These are phyloP conservation scores for Periophthalmus modestus DNA, from an alignment of 2,113 vertebrate species.

Conservation along the genomic window DNA sequence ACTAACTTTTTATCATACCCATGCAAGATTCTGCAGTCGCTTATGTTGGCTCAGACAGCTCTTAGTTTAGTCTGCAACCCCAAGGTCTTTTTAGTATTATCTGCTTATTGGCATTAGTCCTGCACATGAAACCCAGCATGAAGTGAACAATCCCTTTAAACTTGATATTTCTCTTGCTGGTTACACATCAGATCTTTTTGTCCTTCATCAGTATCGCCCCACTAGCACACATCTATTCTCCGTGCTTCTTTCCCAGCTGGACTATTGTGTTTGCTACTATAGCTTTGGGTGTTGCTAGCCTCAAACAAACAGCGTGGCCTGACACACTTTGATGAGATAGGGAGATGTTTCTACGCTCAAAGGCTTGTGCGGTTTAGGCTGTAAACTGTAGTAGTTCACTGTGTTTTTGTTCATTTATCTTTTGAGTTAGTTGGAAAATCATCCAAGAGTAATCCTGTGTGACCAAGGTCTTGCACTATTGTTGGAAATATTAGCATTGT, in stretches of 20 bases:
- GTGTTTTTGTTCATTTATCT: not conserved
- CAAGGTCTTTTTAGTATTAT: not conserved
- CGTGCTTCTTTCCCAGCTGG: slow-evolving; percentile 14
- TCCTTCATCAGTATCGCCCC: not conserved
- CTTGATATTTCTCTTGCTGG: not conserved
- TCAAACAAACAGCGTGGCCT: slow-evolving; percentile 20
- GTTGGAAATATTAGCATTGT: not conserved
- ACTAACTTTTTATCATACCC: not conserved
- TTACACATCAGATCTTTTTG: not conserved
- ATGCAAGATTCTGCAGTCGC: no score
- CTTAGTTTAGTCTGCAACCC: slow-evolving; percentile 5
- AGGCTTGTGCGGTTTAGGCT: slow-evolving; percentile 2
- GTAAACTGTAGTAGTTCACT: not conserved
- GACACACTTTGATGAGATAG: slow-evolving; percentile 15
- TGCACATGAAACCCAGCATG: not conserved
- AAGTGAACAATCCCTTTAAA: not conserved
- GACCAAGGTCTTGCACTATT: not conserved
- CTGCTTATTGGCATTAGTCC: slow-evolving; percentile 1
- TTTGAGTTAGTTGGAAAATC: not conserved
- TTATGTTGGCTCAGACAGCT: slow-evolving; percentile 1
- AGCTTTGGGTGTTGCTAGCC: slow-evolving; percentile 34
- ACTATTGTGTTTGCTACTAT: slow-evolving; percentile 27
- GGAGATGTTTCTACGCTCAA: slow-evolving; percentile 2
- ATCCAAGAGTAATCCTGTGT: not conserved
- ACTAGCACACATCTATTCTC: slow-evolving; percentile 13